Evolutionary conservation across 2,888 invertebrate species (phyloP).

Genomic region (Melipona bicolor): DNA sequence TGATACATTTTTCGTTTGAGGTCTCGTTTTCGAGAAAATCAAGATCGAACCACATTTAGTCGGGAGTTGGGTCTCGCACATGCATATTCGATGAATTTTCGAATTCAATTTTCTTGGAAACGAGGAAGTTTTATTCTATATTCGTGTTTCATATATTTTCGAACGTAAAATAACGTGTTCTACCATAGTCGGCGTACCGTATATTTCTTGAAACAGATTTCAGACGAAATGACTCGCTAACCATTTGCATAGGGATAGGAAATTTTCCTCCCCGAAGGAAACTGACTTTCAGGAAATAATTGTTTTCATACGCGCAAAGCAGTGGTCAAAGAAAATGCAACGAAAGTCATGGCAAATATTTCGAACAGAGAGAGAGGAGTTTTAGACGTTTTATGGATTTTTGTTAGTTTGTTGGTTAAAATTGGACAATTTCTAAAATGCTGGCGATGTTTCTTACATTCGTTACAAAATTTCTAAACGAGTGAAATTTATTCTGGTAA

Average conservation of each 20-base stretch:
- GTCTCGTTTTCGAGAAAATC: neutral
- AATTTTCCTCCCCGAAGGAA: neutral
- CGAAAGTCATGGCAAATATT: neutral
- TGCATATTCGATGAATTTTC: neutral
- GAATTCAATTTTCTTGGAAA: neutral
- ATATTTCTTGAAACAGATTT: neutral
- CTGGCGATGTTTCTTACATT: too few species aligned
- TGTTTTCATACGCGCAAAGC: neutral
- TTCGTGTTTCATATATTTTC: neutral
- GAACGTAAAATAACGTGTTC: neutral
- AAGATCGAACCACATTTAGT: neutral
- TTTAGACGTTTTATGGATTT: too few species aligned
- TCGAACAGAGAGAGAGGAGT: too few species aligned
- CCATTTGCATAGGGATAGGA: neutral
- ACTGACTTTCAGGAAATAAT: neutral
- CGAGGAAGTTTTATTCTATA: neutral
- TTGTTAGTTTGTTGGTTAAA: too few species aligned
- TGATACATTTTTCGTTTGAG: neutral
- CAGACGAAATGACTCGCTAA: neutral
- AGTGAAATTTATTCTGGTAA: too few species aligned
- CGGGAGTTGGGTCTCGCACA: neutral
- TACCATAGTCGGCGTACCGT: neutral
- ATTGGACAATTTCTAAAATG: too few species aligned
- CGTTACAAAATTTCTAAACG: too few species aligned
- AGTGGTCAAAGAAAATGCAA: too few species aligned